phyloP scores from a whole-genome alignment of 2,113 vertebrate species.

The Macrotis lagotis region DNA sequence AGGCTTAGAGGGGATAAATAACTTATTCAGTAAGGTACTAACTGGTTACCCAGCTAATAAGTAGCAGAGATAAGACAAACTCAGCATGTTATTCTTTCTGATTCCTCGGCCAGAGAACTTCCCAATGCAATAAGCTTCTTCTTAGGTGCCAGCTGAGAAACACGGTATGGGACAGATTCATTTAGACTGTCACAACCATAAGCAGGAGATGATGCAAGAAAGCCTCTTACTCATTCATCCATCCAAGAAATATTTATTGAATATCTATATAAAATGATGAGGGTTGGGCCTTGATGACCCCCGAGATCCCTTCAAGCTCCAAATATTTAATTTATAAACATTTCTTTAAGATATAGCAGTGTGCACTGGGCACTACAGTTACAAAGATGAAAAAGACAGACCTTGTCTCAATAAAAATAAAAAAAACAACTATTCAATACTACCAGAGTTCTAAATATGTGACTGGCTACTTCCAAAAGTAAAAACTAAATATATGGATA shows the following conservation, averaged over 20 bases:
- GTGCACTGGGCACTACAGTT: neutral
- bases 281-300: neutral
- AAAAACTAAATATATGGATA: neutral
- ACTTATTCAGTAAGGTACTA: neutral
- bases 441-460: neutral
- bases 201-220: neutral
- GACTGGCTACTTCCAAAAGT: neutral
- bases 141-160: neutral
- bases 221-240: neutral
- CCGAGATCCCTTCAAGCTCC: neutral
- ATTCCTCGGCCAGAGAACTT: neutral
- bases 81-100: neutral
- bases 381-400: neutral
- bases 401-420: neutral
- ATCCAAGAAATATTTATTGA: neutral
- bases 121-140: neutral
- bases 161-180: neutral
- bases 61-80: neutral
- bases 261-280: neutral
- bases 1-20: neutral
- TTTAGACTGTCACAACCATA: neutral
- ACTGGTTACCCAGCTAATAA: neutral
- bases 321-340: neutral
- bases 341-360: neutral
- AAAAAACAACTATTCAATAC: neutral